A percentile compares a stretch with the other conserved stretches of the same genome.
Evolutionary conservation across 2,113 vertebrate species (phyloP).

Genomic region (Aphelocoma coerulescens): DNA sequence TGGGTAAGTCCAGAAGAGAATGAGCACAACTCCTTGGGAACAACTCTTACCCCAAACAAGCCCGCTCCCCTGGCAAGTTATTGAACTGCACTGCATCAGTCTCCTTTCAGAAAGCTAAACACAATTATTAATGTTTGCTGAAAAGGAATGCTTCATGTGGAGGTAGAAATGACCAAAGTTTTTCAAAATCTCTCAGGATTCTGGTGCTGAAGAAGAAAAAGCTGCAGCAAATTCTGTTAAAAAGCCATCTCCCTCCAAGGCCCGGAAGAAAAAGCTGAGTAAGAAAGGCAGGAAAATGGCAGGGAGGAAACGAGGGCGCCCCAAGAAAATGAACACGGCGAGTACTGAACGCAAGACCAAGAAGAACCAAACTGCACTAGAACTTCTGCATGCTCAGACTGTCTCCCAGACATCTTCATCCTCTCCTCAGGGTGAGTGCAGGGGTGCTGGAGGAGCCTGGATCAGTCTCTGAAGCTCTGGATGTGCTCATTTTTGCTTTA

Average conservation of each 20-base stretch:
- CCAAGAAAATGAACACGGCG: slow-evolving; percentile 85
- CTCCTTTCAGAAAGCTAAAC: background rate
- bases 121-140: background rate
- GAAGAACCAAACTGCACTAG: slow-evolving; percentile 90
- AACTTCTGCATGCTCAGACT: slow-evolving; percentile 88
- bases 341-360: slow-evolving; percentile 85
- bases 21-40: background rate
- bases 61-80: background rate
- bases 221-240: slow-evolving; percentile 77
- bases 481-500: accelerated
- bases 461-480: background rate
- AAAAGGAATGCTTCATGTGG: background rate
- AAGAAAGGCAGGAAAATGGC: slow-evolving; percentile 91
- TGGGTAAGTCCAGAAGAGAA: background rate
- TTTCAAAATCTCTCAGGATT: slow-evolving; percentile 73
- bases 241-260: slow-evolving; percentile 84
- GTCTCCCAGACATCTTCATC: slow-evolving; percentile 80
- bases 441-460: background rate
- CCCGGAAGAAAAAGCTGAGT: slow-evolving; percentile 83
- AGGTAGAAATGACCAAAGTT: background rate
- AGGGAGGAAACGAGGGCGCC: slow-evolving; percentile 91
- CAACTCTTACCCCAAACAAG: background rate
- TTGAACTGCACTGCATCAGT: background rate
- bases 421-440: slow-evolving; percentile 87
- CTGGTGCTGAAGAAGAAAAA: slow-evolving; percentile 89